These are phyloP conservation scores for Knipowitschia caucasica DNA, from an alignment of 2,797 vertebrate species.

Conservation along the genomic window DNA sequence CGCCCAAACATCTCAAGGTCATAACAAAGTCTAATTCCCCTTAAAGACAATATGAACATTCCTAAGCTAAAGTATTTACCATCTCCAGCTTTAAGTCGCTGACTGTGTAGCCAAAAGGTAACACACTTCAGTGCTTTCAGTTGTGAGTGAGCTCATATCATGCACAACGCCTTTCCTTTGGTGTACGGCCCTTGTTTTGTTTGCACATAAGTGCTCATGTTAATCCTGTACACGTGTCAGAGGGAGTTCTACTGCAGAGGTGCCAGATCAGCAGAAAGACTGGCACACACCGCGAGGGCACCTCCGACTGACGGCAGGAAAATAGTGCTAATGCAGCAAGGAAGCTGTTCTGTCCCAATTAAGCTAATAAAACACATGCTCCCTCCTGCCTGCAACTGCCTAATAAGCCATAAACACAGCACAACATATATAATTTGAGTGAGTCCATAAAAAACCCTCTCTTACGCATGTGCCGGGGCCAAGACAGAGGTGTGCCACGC, in stretches of 20 bases:
- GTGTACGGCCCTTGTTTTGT: conserved; percentile 1
- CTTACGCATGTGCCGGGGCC: conserved; percentile 55
- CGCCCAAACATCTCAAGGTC: too few species aligned
- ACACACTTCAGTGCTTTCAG: neutral
- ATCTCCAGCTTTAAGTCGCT: too few species aligned
- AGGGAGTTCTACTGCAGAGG: conserved; percentile 10
- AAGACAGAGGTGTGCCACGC: conserved; percentile 45
- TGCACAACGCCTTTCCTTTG: neutral
- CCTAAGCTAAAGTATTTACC: too few species aligned
- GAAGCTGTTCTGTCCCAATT: conserved; percentile 73
- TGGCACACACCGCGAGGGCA: conserved; percentile 43
- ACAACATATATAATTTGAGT: conserved; percentile 72
- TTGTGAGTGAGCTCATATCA: neutral
- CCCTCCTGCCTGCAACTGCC: conserved; percentile 64
- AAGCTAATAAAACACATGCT: conserved; percentile 73
- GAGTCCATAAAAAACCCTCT: conserved; percentile 71
- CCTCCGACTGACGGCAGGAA: conserved; percentile 69
- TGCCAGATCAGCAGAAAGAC: conserved; percentile 50
- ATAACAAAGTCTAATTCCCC: too few species aligned
- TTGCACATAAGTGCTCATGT: conserved; percentile 12
- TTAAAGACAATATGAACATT: too few species aligned
- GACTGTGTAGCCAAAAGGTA: too few species aligned
- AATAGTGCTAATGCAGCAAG: conserved; percentile 75
- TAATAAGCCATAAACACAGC: conserved; percentile 75
- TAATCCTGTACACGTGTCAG: conserved; percentile 21